Evolutionary conservation across 2,113 vertebrate species (phyloP), one percentile per base, ranked within the genome.

Genomic region (Sturnus vulgaris): DNA sequence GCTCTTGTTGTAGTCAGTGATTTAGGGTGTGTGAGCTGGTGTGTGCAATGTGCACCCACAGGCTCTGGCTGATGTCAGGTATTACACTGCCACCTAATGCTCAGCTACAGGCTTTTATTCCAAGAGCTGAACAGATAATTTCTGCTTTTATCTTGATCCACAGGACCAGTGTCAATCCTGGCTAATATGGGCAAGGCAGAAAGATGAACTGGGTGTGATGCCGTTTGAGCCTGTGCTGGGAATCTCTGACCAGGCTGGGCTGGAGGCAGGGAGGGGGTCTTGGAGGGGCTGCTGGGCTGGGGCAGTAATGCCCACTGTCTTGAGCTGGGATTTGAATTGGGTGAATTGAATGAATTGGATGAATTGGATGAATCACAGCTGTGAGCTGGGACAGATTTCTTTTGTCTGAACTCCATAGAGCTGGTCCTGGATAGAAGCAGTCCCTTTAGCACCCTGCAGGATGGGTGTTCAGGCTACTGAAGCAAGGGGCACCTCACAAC

Each of bases 51-150:
- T 9, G 12, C n/a, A 53, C 13, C 17, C n/a, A 16, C 12, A 35
- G 40, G 27, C 47, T 57, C 16, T 0, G 0, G 53, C 59, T 31
- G 57, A 47, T 91, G 90, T 61, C 33, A 27, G 66, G 44, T 37
- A 33, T 46, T 70, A 42, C 83, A 91, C 88, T 93, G 91, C 96
- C 95, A 91, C 64, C 96, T 95, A 83, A 91, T 75, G 95, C 96
- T 70, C 82, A 42, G 82, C 28, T 33, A 28, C 20, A 12, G 15
- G 5, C n/a, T 66, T 76, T 59, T n/a, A 40, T 53, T 50, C 42
- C 16, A 15, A 27, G 39, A 64, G 40, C 2, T 50, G 55, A 28
- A 12, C 0, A 0, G 47, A 2, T 13, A 2, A 49, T 52, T 65
- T 39, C 57, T 79, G 42, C 27, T 50, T 72, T 50, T 33, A 44